Conservation (phyloP, 2,797 vertebrate species). For the Cyclopterus lumpus region DNA sequence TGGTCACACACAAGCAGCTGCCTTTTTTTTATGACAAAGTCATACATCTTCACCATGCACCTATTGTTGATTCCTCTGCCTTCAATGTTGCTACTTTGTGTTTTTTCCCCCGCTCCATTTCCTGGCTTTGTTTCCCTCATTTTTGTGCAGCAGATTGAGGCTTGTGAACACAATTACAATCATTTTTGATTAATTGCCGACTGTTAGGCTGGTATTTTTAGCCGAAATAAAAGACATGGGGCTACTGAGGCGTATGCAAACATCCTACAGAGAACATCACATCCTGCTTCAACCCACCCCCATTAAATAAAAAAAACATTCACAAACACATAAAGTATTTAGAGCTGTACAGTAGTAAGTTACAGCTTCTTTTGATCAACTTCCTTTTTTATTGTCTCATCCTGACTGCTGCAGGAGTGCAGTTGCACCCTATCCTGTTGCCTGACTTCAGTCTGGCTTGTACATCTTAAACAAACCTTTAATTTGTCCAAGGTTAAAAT, state of each 20-base stretch:
- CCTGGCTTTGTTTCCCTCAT: slow-evolving; percentile 17
- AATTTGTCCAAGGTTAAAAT: not conserved
- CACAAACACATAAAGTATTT: slow-evolving; percentile 20
- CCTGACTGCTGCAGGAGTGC: slow-evolving; percentile 25
- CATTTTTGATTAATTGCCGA: slow-evolving; percentile 50
- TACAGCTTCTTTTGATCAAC: slow-evolving; percentile 40
- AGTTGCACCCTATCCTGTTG: slow-evolving; percentile 3
- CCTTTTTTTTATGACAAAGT: not conserved
- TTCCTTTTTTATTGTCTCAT: slow-evolving; percentile 18
- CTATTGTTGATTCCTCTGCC: slow-evolving; percentile 13
- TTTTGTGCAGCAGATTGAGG: slow-evolving; percentile 33
- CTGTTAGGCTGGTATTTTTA: slow-evolving; percentile 36
- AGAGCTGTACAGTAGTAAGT: slow-evolving; percentile 5
- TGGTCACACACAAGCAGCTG: not conserved
- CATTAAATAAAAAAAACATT: slow-evolving; percentile 22
- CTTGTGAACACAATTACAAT: slow-evolving; percentile 50
- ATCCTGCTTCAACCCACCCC: slow-evolving; percentile 1
- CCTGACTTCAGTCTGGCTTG: slow-evolving; percentile 25
- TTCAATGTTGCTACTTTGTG: slow-evolving; percentile 25
- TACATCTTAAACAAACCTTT: slow-evolving; percentile 5
- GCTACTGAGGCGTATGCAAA: slow-evolving; percentile 26
- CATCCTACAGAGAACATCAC: slow-evolving; percentile 21
- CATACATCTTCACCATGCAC: slow-evolving; percentile 3
- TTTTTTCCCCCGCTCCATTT: slow-evolving; percentile 43
- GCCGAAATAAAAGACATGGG: slow-evolving; percentile 33